Evolutionary conservation across 2,888 invertebrate species (phyloP).

Genomic region (Nomada flava): DNA sequence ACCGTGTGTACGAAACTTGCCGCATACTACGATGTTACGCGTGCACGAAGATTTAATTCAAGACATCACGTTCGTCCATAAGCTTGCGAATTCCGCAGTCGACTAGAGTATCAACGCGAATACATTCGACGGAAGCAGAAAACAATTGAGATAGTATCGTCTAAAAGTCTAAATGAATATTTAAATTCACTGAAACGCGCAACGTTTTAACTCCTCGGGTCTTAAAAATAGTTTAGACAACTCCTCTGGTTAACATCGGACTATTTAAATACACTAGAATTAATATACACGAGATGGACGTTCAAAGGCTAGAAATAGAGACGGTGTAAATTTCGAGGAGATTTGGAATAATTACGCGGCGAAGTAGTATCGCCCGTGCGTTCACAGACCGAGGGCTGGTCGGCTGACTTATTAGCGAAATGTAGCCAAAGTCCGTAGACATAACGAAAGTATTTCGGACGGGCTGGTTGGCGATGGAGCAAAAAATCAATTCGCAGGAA

Average conservation of each 20-base stretch:
- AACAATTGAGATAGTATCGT: no score
- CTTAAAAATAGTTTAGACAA: no score
- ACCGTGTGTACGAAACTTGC: background rate
- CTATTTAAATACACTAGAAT: background rate
- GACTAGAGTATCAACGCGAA: no score
- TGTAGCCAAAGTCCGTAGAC: background rate
- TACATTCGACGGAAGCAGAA: no score
- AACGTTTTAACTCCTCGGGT: no score
- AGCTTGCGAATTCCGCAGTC: background rate
- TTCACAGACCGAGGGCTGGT: background rate
- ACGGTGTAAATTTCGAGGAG: background rate
- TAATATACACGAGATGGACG: background rate
- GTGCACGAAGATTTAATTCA: background rate
- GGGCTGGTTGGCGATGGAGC: background rate
- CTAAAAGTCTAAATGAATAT: no score
- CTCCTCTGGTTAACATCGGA: background rate
- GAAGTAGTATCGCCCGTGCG: background rate
- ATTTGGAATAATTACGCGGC: background rate
- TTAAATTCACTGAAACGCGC: no score
- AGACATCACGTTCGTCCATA: background rate
- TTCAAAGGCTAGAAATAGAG: background rate
- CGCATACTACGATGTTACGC: background rate
- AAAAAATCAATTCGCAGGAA: conserved; percentile 36
- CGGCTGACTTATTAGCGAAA: background rate
- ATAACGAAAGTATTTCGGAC: conserved; percentile 13